Base-by-base conservation (phyloP, 1,140 invertebrate genomes). In the Drosophila subpulchrella region DNA sequence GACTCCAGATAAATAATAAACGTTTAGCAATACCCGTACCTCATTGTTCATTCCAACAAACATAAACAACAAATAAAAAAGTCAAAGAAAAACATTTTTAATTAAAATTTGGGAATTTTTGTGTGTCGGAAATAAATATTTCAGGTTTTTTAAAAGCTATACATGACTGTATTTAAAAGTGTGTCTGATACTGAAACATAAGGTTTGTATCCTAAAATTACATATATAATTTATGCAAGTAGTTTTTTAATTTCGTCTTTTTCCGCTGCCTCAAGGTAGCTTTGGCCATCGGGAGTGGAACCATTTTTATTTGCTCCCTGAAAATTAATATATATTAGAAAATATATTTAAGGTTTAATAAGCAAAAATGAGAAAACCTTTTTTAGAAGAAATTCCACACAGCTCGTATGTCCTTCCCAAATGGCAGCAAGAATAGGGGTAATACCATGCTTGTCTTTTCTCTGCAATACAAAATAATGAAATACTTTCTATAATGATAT, bases 331-430 rank as follows among this genome's bases (percentile, higher is more conserved):
- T n/a, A n/a, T 2, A 4, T n/a, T 4, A 10, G 2, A n/a, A n/a
- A 4, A n/a, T 48, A 13, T 8, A n/a, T n/a, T 20, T 1, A 17
- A 4, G 6, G 3, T 44, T 11, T 8, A 34, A 36, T 10, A 30
- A 47, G 44, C 42, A 6, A 46, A 41, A 15, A 10, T 4, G 51
- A 1, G 48, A 17, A 2, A 75, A 91, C 88, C 93, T 97, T 97
- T 93, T 97, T 95, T 66, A 99, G 86, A 66, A 99, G 93, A 56
- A 97, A 93, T 93, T 97, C 96, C 20, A 99, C 97, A 94, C 97
- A 98, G 58, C 96, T 95, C 54, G 96, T 97, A 91, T 99, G 98
- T 51, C 97, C 97, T 93, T 99, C 98, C 97, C 97, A 99, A 84
- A 99, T 98, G 67, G 98, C 98, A 73, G 98, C 97, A 75, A 99